Percentiles rank a stretch among this genome's conserved stretches.
Evolutionary conservation across 2,113 vertebrate species (phyloP).

Genomic region (Tympanuchus pallidicinctus): DNA sequence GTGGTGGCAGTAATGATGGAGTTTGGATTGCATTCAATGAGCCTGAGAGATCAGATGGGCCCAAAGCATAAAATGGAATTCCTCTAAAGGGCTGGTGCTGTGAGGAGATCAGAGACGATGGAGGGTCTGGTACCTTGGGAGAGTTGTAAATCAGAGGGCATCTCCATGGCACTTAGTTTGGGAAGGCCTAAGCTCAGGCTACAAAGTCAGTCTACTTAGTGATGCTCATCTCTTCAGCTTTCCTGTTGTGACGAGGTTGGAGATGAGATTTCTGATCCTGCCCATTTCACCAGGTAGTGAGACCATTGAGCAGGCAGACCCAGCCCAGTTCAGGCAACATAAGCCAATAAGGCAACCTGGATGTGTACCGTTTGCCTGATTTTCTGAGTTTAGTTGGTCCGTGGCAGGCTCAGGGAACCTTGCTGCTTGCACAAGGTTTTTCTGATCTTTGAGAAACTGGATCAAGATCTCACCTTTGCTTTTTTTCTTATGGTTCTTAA

Average conservation of each 20-base stretch:
- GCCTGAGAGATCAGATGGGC: too few species aligned
- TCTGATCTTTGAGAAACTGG: not conserved
- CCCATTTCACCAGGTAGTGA: rapidly evolving
- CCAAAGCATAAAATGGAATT: too few species aligned
- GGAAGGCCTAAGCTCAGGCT: not conserved
- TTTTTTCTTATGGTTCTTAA: not conserved
- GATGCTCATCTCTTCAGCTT: not conserved
- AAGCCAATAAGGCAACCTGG: not conserved
- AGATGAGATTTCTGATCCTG: not conserved
- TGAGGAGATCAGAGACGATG: not conserved
- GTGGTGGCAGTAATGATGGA: too few species aligned
- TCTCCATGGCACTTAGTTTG: rapidly evolving
- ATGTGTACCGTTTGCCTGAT: too few species aligned
- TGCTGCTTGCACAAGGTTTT: not conserved
- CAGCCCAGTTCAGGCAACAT: not conserved
- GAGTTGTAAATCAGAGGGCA: too few species aligned
- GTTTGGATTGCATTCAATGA: too few species aligned
- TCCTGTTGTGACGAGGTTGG: not conserved
- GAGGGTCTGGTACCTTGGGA: rapidly evolving
- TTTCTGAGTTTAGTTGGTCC: not conserved
- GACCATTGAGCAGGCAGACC: rapidly evolving
- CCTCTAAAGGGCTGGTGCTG: not conserved
- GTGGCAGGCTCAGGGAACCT: not conserved
- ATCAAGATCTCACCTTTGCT: not conserved
- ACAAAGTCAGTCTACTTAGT: too few species aligned